phyloP scores from a whole-genome alignment of 1,140 invertebrate species.

The Drosophila nasuta region DNA sequence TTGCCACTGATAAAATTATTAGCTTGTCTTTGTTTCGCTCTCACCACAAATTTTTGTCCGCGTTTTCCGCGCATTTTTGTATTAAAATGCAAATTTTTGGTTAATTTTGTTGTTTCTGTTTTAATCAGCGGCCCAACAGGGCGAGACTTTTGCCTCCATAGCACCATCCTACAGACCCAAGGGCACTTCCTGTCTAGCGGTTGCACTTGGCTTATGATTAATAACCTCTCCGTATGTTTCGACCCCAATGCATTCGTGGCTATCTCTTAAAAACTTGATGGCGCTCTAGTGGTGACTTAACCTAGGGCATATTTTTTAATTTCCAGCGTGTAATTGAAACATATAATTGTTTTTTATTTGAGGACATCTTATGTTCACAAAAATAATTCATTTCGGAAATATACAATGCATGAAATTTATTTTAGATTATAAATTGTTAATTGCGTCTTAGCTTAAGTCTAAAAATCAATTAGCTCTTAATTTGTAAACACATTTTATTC shows the following conservation, averaged over 20 bases:
- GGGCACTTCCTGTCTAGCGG: conserved; percentile 51
- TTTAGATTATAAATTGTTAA: too few species aligned
- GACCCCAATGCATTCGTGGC: neutral
- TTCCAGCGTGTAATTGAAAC: conserved; percentile 49
- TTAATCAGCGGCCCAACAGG: conserved; percentile 67
- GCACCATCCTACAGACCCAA: conserved; percentile 5
- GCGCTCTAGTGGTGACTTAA: conserved; percentile 13
- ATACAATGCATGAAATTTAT: too few species aligned
- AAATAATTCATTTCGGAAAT: too few species aligned
- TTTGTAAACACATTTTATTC: too few species aligned
- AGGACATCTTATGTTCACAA: neutral
- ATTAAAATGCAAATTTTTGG: conserved; percentile 81
- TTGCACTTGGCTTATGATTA: conserved; percentile 78
- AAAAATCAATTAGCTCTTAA: too few species aligned
- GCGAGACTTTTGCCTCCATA: neutral
- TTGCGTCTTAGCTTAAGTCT: too few species aligned
- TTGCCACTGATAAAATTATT: conserved; percentile 84
- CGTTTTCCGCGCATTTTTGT: conserved; percentile 58
- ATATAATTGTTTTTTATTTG: conserved; percentile 10
- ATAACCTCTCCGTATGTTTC: conserved; percentile 68
- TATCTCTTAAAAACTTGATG: neutral
- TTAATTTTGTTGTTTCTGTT: conserved; percentile 81
- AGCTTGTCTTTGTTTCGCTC: conserved; percentile 68
- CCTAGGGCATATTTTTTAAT: conserved; percentile 52
- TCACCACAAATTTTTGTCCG: conserved; percentile 20